Conservation (phyloP, 2,888 invertebrate species). For the Andrena minutula region DNA sequence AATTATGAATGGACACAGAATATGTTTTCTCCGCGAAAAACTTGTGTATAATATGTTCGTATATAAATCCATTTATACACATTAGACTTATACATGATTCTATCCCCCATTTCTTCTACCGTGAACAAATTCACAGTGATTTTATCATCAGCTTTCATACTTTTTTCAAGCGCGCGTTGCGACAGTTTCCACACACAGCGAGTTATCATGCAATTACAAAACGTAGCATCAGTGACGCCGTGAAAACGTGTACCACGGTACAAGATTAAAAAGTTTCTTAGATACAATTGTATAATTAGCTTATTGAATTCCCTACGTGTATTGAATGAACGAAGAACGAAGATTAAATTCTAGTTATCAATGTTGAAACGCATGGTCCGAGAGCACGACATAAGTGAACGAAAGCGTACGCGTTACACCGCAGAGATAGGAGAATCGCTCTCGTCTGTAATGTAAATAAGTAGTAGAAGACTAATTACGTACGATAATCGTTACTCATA, state of each 20-base stretch:
- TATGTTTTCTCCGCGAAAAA: slow-evolving; percentile 30
- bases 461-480: slow-evolving; percentile 34
- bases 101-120: slow-evolving; percentile 42
- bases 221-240: slow-evolving; percentile 35
- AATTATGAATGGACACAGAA: slow-evolving; percentile 26
- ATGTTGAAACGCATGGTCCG: slow-evolving; percentile 6
- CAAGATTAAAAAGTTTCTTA: slow-evolving; percentile 53
- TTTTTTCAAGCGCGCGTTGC: slow-evolving; percentile 55
- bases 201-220: slow-evolving; percentile 46
- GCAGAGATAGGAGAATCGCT: background rate
- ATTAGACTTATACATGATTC: slow-evolving; percentile 40
- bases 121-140: slow-evolving; percentile 44
- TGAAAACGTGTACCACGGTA: slow-evolving; percentile 52
- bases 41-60: slow-evolving; percentile 41
- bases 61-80: slow-evolving; percentile 50
- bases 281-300: slow-evolving; percentile 29
- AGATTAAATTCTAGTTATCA: slow-evolving; percentile 25
- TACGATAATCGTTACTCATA: slow-evolving; percentile 18
- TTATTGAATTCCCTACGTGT: slow-evolving; percentile 21
- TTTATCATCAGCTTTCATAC: slow-evolving; percentile 50
- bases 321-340: slow-evolving; percentile 27
- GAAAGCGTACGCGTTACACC: slow-evolving; percentile 5
- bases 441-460: slow-evolving; percentile 19
- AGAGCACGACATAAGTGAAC: slow-evolving; percentile 62
- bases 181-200: slow-evolving; percentile 30